phyloP scores from a whole-genome alignment of 2,113 vertebrate species.

The Bagarius yarrelli region DNA sequence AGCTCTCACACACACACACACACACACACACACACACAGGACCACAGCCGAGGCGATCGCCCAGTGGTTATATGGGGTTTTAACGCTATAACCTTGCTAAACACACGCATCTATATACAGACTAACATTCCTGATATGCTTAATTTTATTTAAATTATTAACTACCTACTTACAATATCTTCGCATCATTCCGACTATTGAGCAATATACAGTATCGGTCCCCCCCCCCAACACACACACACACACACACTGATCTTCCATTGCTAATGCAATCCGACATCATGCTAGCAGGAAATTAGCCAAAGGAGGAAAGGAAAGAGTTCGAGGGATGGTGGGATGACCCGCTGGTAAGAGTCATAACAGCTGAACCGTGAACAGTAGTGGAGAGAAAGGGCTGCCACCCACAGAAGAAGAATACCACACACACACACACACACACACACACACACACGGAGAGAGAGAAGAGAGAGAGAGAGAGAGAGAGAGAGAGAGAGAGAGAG shows the following conservation, averaged over 20 bases:
- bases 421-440: neutral
- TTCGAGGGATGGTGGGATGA: constrained; percentile 11
- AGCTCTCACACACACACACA: neutral
- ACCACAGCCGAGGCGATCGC: neutral
- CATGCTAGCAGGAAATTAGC: constrained; percentile 8
- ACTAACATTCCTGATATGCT: too few relatives aligned
- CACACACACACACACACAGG: neutral
- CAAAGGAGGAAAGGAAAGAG: neutral
- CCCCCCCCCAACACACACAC: too few relatives aligned
- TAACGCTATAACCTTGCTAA: neutral
- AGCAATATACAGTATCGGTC: neutral
- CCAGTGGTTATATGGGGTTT: neutral
- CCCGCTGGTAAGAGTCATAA: constrained; percentile 37
- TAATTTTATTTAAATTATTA: too few relatives aligned
- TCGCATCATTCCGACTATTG: neutral
- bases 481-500: neutral
- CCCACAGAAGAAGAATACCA: constrained; percentile 35
- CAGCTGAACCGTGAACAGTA: constrained; percentile 43
- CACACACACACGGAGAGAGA: constrained; percentile 2
- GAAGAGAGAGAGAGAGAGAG: neutral
- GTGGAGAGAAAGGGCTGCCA: constrained; percentile 37
- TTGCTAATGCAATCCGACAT: neutral
- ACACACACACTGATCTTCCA: constrained; percentile 20
- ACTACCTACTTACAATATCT: neutral
- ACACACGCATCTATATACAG: neutral